A percentile compares a stretch with the other conserved stretches of the same genome.
Evolutionary conservation across 2,888 invertebrate genomes (phyloP).

Genomic region (Cryptocephalus primarius): DNA sequence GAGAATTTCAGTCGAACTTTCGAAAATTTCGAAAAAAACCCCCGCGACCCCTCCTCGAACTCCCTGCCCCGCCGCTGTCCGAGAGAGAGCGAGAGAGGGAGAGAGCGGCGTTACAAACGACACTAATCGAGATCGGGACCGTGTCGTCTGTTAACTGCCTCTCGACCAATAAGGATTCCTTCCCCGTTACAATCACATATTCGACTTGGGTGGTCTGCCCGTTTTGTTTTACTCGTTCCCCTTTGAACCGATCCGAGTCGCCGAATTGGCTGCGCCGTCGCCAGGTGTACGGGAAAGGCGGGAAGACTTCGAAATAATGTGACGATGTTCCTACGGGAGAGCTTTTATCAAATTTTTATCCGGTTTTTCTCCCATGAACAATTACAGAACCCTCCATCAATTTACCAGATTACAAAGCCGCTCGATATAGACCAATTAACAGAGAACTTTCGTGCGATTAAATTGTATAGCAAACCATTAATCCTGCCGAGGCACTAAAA

Average conservation of each 20-base stretch:
- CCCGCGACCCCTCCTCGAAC: not conserved
- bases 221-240: conserved; percentile 35
- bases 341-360: too few species aligned
- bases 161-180: conserved; percentile 27
- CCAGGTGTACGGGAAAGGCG: too few species aligned
- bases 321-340: too few species aligned
- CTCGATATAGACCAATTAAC: too few species aligned
- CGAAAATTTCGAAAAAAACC: not conserved
- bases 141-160: conserved; percentile 23
- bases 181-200: conserved; percentile 29
- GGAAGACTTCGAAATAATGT: too few species aligned
- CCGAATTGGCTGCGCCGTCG: not conserved
- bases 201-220: conserved; percentile 37
- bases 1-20: too few species aligned
- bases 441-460: too few species aligned
- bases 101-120: conserved; percentile 23
- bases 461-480: too few species aligned
- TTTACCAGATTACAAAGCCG: too few species aligned
- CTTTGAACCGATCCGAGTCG: not conserved
- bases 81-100: not conserved
- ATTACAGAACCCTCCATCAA: too few species aligned
- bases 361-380: too few species aligned
- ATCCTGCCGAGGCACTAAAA: too few species aligned
- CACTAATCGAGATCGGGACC: conserved; percentile 24
- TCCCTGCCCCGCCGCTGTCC: not conserved